Percentiles rank a stretch among this genome's conserved stretches.
Evolutionary conservation across 2,797 vertebrate genomes (phyloP).

Genomic region (Prionace glauca): DNA sequence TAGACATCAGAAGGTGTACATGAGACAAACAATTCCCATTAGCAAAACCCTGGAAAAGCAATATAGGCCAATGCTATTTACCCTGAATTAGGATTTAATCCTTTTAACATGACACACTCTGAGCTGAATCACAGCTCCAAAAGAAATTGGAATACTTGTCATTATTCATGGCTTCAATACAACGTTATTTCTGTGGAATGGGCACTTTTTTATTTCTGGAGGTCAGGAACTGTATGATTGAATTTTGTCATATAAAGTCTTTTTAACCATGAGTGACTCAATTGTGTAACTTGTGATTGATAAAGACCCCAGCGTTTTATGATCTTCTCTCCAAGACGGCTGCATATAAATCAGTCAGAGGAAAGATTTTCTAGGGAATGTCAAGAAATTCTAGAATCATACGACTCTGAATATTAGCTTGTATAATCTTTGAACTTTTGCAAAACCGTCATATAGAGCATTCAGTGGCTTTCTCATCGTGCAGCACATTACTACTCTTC

Average conservation of each 20-base stretch:
- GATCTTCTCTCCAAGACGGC: background rate
- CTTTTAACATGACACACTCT: background rate
- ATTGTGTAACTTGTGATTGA: background rate
- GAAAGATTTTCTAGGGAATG: background rate
- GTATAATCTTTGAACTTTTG: background rate
- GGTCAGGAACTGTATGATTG: background rate
- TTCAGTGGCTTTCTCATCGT: background rate
- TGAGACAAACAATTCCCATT: background rate
- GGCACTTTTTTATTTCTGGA: background rate
- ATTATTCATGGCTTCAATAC: background rate
- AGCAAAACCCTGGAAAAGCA: background rate
- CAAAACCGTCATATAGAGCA: background rate
- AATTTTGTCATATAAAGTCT: background rate
- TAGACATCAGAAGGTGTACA: background rate
- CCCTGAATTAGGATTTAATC: background rate
- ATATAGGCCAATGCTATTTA: background rate
- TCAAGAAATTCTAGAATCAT: background rate
- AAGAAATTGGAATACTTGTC: conserved; percentile 9
- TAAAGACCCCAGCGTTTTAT: background rate
- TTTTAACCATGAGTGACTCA: conserved; percentile 22
- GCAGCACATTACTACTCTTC: background rate
- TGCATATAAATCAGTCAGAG: conserved; percentile 10
- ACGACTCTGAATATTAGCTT: background rate
- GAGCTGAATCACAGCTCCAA: background rate
- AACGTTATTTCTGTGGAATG: background rate